Evolutionary conservation across 2,797 vertebrate genomes (phyloP).

Genomic region (Darevskia mixta): DNA sequence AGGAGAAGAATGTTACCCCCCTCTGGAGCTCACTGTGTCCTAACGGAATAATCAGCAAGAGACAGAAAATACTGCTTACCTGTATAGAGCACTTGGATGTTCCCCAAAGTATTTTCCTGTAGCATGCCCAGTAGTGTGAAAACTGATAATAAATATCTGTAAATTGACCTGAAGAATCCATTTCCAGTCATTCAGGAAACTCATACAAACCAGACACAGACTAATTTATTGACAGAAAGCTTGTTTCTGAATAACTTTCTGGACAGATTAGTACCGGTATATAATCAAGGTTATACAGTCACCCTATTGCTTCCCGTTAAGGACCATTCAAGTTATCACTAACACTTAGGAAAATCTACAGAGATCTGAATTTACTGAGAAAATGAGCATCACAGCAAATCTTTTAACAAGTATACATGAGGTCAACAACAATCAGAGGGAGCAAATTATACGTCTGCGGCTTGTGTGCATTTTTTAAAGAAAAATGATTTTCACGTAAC

Average conservation of each 20-base stretch:
- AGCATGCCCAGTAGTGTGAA: neutral
- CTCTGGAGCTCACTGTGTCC: neutral
- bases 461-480: neutral
- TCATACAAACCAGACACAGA: neutral
- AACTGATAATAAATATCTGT: neutral
- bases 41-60: neutral
- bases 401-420: conserved; percentile 44
- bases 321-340: conserved; percentile 49
- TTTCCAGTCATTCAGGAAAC: neutral
- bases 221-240: neutral
- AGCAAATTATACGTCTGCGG: conserved; percentile 43
- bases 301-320: conserved; percentile 46
- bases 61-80: neutral
- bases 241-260: conserved; percentile 18
- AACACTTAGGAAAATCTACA: conserved; percentile 44
- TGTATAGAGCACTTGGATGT: neutral
- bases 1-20: neutral
- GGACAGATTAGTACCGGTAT: neutral
- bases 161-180: neutral
- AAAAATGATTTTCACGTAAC: conserved; percentile 31
- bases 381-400: conserved; percentile 32
- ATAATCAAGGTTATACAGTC: conserved; percentile 44
- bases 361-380: conserved; percentile 42
- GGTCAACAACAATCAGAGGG: conserved; percentile 21
- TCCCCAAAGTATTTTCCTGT: neutral